phyloP scores from a whole-genome alignment of 2,113 vertebrate species.

The Rhodinocichla rosea region DNA sequence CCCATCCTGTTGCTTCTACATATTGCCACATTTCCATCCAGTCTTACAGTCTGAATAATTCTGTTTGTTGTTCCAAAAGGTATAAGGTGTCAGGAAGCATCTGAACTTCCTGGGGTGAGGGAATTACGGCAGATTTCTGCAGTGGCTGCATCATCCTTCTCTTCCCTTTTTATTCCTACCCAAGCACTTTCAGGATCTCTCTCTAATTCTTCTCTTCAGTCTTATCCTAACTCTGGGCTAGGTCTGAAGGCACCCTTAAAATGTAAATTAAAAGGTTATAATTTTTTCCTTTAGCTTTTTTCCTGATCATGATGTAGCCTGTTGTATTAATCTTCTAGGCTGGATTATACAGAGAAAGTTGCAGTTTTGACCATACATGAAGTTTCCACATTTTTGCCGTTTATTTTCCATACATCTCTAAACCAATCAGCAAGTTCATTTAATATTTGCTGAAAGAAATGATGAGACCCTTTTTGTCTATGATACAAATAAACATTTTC shows the following conservation, averaged over 20 bases:
- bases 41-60: background rate
- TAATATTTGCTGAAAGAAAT: background rate
- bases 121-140: background rate
- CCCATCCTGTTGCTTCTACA: background rate
- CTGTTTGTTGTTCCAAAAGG: background rate
- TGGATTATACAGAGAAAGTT: background rate
- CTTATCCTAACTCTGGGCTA: background rate
- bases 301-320: background rate
- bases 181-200: background rate
- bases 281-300: background rate
- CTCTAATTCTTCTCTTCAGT: background rate
- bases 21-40: background rate
- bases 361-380: background rate
- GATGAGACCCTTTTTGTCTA: rapidly evolving
- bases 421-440: background rate
- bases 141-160: background rate
- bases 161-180: background rate
- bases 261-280: rapidly evolving
- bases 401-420: background rate
- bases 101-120: background rate
- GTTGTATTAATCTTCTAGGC: no score
- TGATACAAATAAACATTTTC: background rate
- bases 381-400: background rate
- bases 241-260: background rate
- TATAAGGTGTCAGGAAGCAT: no score